Percentiles rank a stretch among this genome's conserved stretches.
Conservation (phyloP, 2,113 vertebrate genomes). For the Notechis scutatus region DNA sequence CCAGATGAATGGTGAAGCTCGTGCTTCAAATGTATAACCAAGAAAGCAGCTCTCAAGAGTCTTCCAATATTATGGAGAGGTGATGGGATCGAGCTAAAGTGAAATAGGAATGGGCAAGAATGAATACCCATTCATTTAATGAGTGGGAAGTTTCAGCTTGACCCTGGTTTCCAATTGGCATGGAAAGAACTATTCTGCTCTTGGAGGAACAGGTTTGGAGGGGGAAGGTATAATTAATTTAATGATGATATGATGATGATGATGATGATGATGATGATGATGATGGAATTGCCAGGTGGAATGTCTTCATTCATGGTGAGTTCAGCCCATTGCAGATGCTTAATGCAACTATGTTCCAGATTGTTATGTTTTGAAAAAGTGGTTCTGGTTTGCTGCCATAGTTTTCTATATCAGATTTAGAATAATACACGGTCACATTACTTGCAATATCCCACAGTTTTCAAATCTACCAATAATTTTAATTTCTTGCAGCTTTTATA, state of each 20-base stretch:
- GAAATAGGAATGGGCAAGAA: background rate
- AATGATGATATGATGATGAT: background rate
- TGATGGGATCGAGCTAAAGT: background rate
- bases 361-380: background rate
- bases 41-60: background rate
- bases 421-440: background rate
- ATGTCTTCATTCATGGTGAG: background rate
- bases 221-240: background rate
- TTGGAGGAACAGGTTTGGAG: background rate
- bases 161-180: background rate
- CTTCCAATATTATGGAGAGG: background rate
- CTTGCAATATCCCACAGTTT: background rate
- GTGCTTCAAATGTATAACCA: background rate
- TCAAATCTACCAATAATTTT: background rate
- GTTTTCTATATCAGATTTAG: background rate
- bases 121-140: background rate
- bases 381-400: background rate
- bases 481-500: background rate
- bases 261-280: background rate
- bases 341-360: background rate
- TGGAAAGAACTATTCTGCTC: background rate
- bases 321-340: background rate
- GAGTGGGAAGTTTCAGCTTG: background rate
- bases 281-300: background rate
- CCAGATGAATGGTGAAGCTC: background rate